Evolutionary conservation across 2,113 vertebrate genomes (phyloP).

Genomic region (Ceuthmochares aereus): DNA sequence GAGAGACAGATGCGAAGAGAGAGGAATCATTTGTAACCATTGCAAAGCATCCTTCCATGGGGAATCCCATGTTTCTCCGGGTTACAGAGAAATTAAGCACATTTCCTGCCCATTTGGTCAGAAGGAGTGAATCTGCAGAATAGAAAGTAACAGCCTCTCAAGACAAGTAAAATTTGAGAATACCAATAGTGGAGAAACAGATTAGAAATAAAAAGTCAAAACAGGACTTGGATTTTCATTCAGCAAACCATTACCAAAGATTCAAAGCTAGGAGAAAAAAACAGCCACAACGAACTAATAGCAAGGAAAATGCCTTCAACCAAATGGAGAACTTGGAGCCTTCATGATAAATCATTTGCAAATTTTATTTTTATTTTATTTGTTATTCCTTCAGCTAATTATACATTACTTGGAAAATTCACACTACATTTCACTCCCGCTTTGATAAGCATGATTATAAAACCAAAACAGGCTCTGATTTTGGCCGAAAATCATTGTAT

Average conservation of each 20-base stretch:
- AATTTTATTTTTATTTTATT: not conserved
- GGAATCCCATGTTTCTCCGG: not conserved
- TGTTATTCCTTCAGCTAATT: not conserved
- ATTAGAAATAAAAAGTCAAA: not conserved
- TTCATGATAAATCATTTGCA: not conserved
- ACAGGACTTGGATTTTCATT: not conserved
- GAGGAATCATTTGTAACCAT: not conserved
- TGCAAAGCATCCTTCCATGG: rapidly evolving
- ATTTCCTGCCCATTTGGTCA: not conserved
- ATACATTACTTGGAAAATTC: not conserved
- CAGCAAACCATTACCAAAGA: not conserved
- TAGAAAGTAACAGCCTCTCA: not conserved
- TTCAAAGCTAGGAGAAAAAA: not conserved
- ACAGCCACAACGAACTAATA: not conserved
- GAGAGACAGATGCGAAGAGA: not conserved
- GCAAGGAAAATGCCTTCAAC: not conserved
- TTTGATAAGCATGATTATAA: not conserved
- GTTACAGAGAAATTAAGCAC: not conserved
- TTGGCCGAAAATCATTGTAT: not conserved
- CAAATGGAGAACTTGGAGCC: not conserved
- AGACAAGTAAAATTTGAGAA: not conserved
- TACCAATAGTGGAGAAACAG: not conserved
- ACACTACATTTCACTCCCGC: not conserved
- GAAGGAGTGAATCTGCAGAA: not conserved
- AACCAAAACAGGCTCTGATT: not conserved